Conservation (phyloP, 2,113 vertebrate species). For the Protobothrops mucrosquamatus region DNA sequence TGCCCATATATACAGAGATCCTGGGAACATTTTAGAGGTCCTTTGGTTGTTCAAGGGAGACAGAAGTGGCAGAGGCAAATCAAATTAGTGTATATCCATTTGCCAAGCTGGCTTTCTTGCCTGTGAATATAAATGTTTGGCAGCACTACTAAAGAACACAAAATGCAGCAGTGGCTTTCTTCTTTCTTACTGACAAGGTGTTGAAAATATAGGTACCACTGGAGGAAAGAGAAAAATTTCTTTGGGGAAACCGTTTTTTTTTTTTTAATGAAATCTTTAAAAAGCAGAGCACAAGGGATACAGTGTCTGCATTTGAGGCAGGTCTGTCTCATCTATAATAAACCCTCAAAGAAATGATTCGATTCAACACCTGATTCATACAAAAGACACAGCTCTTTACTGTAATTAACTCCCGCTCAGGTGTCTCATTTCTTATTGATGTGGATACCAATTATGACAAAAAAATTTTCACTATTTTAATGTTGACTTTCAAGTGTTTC, state of each 20-base stretch:
- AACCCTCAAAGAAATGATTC: neutral
- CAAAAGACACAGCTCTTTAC: neutral
- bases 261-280: neutral
- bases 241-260: neutral
- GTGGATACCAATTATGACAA: neutral
- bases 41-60: constrained; percentile 37
- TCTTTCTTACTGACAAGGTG: constrained; percentile 20
- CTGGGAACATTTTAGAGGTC: constrained; percentile 30
- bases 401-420: neutral
- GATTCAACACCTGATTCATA: neutral
- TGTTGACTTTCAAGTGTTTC: neutral
- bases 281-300: neutral
- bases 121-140: constrained; percentile 26
- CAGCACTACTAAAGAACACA: constrained; percentile 34
- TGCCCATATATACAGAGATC: constrained; percentile 46
- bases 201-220: constrained; percentile 44
- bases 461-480: neutral
- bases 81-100: constrained; percentile 20
- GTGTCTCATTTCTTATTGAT: neutral
- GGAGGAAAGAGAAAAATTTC: constrained; percentile 5
- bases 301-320: neutral
- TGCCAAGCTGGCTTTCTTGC: constrained; percentile 43
- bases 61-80: constrained; percentile 45
- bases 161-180: constrained; percentile 1
- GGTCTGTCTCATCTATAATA: neutral